Conservation (phyloP, 1,140 invertebrate species). For the Drosophila murphyi region DNA sequence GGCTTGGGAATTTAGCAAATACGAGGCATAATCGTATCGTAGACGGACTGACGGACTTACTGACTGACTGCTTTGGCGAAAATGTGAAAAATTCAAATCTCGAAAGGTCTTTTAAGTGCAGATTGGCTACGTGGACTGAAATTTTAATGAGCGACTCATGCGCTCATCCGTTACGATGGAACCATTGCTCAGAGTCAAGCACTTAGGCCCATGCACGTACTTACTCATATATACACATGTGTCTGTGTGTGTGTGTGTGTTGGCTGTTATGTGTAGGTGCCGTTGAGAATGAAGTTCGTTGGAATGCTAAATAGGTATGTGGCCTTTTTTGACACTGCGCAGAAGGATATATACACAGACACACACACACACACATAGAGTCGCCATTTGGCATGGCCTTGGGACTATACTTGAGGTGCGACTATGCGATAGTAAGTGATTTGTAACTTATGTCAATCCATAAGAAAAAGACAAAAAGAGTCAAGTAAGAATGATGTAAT, state of each 20-base stretch:
- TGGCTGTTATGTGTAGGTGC: constrained; percentile 8
- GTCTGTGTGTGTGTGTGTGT: constrained; percentile 7
- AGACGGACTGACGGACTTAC: constrained; percentile 8
- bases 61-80: constrained; percentile 28
- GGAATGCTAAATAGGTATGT: constrained; percentile 60
- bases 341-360: constrained; percentile 13
- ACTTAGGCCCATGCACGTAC: constrained; percentile 54
- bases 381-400: not conserved
- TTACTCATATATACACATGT: constrained; percentile 1
- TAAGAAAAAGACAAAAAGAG: not conserved
- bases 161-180: constrained; percentile 40
- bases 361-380: constrained; percentile 10
- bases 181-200: constrained; percentile 40
- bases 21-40: constrained; percentile 38
- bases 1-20: constrained; percentile 7
- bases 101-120: constrained; percentile 77
- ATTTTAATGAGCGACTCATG: constrained; percentile 69
- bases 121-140: constrained; percentile 77
- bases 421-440: constrained; percentile 60
- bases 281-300: constrained; percentile 62
- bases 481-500: too few relatives aligned
- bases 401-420: constrained; percentile 26
- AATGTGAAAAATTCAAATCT: constrained; percentile 81
- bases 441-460: constrained; percentile 62
- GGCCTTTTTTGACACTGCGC: constrained; percentile 50